Conservation (phyloP, 2,797 vertebrate genomes). For the Muraenolepis orangiensis region DNA sequence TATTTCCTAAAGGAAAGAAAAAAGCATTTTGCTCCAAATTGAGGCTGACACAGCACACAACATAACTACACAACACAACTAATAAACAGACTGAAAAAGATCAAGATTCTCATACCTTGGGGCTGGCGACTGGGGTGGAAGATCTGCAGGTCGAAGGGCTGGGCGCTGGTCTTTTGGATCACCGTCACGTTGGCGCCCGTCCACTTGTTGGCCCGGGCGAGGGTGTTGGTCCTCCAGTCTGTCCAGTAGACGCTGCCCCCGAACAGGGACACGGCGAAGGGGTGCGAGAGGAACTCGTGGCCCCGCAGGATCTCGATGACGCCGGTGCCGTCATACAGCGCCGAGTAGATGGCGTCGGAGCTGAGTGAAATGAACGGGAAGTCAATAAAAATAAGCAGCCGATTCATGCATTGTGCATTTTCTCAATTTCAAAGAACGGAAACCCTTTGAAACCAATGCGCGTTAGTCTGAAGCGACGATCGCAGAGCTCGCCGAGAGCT, state of each 20-base stretch:
- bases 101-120: conserved; percentile 76
- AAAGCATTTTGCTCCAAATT: background rate
- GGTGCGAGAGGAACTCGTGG: conserved; percentile 96
- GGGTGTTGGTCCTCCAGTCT: conserved; percentile 96
- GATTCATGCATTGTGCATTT: no score
- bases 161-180: conserved; percentile 98
- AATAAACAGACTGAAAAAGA: no score
- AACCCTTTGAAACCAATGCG: background rate
- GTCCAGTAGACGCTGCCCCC: conserved; percentile 98
- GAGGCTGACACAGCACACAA: background rate
- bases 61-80: background rate
- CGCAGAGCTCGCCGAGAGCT: no score
- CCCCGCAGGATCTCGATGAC: conserved; percentile 95
- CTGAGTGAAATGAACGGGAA: conserved; percentile 62
- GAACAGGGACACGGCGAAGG: conserved; percentile 94
- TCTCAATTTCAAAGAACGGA: background rate
- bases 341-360: conserved; percentile 98
- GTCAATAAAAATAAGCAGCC: no score
- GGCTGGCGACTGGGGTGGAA: conserved; percentile 97
- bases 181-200: conserved; percentile 95
- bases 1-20: background rate
- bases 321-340: conserved; percentile 88
- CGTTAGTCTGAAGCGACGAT: background rate
- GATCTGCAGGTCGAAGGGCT: conserved; percentile 97
- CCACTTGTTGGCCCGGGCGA: conserved; percentile 98